Base-by-base conservation (phyloP, 2,113 vertebrate species). In the Tachysurus vachellii region DNA sequence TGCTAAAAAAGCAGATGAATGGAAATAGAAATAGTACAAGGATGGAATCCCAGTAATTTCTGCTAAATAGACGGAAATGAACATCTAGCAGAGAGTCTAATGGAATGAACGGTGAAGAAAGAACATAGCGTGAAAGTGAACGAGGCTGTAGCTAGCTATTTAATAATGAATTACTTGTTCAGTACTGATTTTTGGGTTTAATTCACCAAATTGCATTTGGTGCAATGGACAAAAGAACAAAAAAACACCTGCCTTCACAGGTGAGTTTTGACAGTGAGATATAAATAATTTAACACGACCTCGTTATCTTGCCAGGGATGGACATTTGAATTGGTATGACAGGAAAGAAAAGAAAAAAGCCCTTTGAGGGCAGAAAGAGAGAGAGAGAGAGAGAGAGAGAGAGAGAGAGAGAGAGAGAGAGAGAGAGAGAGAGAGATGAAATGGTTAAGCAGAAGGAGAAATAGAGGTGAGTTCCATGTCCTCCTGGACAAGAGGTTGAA, bases 391-490 rank as follows among this genome's bases (percentile, higher is more conserved):
- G 36, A 36, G 36, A 36, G 36, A 36, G 36, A 66, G 36, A 36
- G 36, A 9, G n/a, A 66, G 17, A 31, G 53, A 85, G 71, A 85
- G 26, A 85, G 36, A 85, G 70, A 57, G 17, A 57, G 83, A 76
- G 23, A 71, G 83, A 84, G 50, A 84, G 50, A 56, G 36, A 28
- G 50, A 57, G 21, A 75, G 1, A 17, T 13, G 31, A 36, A 82
- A 86, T 61, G 28, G 54, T 81, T 76, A 82, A 85, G 59, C 83
- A 82, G 50, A 79, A 79, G 81, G 81, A 84, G 82, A 70, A 85
- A 79, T 85, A 86, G 75, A 80, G 83, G 83, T 86, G 85, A 80
- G 77, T 86, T 89, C 80, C 70, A 81, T 85, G 36, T 86, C 23
- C 3, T 66, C 11, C 19, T 42, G 14, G 50, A 81, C 36, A 82